These are phyloP conservation scores for Syngnathus floridae DNA, from an alignment of 2,113 vertebrate genomes.

Conservation along the genomic window DNA sequence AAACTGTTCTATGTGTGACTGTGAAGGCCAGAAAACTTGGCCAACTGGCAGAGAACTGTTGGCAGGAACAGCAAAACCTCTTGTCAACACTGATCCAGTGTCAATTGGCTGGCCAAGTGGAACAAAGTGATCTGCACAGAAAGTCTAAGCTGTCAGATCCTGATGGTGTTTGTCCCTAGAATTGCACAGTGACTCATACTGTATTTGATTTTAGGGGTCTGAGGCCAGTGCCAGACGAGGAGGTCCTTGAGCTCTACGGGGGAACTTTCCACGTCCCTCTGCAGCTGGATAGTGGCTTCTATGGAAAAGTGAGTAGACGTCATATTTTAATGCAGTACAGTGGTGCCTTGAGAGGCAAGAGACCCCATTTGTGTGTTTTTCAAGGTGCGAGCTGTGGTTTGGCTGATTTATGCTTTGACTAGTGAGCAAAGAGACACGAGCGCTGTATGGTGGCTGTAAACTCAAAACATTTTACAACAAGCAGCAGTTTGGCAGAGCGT, in stretches of 20 bases:
- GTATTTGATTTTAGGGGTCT: conserved; percentile 65
- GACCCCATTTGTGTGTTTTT: not conserved
- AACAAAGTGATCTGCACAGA: not conserved
- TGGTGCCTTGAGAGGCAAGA: not conserved
- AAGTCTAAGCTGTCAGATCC: not conserved
- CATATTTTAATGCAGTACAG: not conserved
- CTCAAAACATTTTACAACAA: not conserved
- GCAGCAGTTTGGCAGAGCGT: not conserved
- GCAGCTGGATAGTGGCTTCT: conserved; percentile 79
- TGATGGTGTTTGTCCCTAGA: not conserved
- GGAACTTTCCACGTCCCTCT: conserved; percentile 78
- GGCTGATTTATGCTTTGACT: not conserved
- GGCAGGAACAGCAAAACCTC: not conserved
- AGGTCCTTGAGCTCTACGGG: conserved; percentile 70
- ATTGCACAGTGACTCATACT: not conserved
- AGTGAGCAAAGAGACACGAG: not conserved
- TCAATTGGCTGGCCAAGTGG: not conserved
- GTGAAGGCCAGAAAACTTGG: not conserved
- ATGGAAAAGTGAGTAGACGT: conserved; percentile 72
- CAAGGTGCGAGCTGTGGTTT: not conserved
- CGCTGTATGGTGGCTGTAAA: not conserved
- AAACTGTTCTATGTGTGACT: not conserved
- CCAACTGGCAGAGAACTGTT: not conserved
- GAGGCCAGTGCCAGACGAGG: conserved; percentile 74
- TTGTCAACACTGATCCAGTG: not conserved